Evolutionary conservation across 2,797 vertebrate genomes (phyloP), one percentile per base, ranked within the genome.

Genomic region (Novumbra hubbsi): DNA sequence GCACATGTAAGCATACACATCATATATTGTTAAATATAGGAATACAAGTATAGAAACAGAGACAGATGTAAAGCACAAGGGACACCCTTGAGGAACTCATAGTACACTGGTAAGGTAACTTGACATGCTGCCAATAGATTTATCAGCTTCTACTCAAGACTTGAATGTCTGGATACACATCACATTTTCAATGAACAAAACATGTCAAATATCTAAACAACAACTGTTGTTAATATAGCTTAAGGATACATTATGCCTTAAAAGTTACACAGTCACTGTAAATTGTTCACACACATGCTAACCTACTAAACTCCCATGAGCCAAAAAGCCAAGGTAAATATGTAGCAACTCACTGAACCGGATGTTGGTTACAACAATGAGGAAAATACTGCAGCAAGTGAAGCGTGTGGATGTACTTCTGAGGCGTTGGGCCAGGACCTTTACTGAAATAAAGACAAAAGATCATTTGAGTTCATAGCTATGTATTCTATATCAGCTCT

Each of bases 241-340:
- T 88, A 82, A 85, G 83, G 85, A 83, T 85, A 79, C 86, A 73
- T 81, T 90, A 85, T 89, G 91, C 91, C 92, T 92, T 93, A 93
- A 92, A 77, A 83, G 75, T 73, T 81, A 88, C 83, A 85, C 82
- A 80, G 70, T 81, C 84, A 83, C 80, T 90, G 88, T 89, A 87
- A 80, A 83, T 78, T 75, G 63, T 87, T 69, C 86, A 78, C 72
- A 81, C 79, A 84, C 83, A 85, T 81, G 80, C 82, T 86, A 55
- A 87, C 72, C 77, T 88, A 74, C 82, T 62, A 82, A 49, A 68
- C 69, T 73, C 27, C 19, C 24, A 24, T 71, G 45, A 41, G 64
- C 66, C 55, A 68, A 63, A 71, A 48, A 63, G 62, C 66, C 52
- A 72, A 72, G 62, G 64, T 60, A 55, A 74, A 57, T 5, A 45